These are phyloP conservation scores for Melanerpes aurifrons DNA, from an alignment of 2,113 vertebrate species.

Conservation along the genomic window DNA sequence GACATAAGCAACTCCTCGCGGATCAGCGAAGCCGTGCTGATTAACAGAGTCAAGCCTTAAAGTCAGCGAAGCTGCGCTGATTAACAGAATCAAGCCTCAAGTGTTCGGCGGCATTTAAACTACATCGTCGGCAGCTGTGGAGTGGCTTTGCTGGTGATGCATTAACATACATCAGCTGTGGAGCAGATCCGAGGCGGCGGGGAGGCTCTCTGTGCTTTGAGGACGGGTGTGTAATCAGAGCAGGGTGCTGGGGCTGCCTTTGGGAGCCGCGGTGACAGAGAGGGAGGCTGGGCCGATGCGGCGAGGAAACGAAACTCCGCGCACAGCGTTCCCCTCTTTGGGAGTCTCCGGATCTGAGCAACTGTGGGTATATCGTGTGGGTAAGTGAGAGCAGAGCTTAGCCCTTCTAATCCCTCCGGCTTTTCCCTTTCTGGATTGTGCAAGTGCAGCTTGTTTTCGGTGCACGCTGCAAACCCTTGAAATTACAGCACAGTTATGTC, in stretches of 20 bases:
- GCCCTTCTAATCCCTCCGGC: neutral
- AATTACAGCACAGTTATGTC: conserved; percentile 48
- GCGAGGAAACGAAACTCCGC: conserved; percentile 56
- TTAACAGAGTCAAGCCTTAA: conserved; percentile 10
- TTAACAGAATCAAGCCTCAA: conserved; percentile 14
- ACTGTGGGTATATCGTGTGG: neutral
- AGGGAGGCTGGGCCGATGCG: neutral
- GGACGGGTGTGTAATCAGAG: conserved; percentile 8
- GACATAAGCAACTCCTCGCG: neutral
- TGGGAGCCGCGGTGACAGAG: conserved; percentile 23
- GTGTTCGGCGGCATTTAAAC: neutral
- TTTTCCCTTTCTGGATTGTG: conserved; percentile 39
- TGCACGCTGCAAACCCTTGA: conserved; percentile 12
- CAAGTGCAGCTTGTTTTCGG: conserved; percentile 44
- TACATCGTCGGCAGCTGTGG: neutral
- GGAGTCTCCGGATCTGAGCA: conserved; percentile 31
- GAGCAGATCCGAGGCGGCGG: neutral
- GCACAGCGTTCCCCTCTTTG: conserved; percentile 48
- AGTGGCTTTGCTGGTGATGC: neutral
- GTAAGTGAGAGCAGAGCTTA: conserved; percentile 42
- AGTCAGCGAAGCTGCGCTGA: neutral
- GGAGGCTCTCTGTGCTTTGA: conserved; percentile 41
- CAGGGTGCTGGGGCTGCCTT: conserved; percentile 41
- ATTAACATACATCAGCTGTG: neutral
- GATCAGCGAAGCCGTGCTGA: neutral